These are phyloP conservation scores for Tetraneura akinire DNA, from an alignment of 1,140 invertebrate species.

Conservation along the genomic window DNA sequence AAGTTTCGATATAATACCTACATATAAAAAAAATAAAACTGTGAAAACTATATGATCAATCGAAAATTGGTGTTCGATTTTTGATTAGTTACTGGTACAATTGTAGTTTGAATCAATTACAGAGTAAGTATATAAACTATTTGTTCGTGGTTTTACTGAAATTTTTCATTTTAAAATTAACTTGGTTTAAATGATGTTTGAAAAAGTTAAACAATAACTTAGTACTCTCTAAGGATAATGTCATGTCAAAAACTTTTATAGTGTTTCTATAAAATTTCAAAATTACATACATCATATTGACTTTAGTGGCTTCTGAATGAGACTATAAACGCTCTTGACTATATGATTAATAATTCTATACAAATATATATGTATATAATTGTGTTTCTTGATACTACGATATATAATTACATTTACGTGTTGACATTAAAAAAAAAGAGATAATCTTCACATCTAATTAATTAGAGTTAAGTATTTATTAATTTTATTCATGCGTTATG, in stretches of 20 bases:
- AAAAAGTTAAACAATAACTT: background rate
- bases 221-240: background rate
- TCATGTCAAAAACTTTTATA: background rate
- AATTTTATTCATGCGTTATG: no score
- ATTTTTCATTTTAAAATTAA: background rate
- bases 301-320: no score
- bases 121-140: background rate
- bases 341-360: no score
- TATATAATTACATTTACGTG: background rate
- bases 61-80: no score
- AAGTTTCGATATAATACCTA: background rate
- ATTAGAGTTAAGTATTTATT: no score
- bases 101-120: background rate
- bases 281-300: background rate
- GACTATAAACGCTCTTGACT: background rate
- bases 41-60: background rate
- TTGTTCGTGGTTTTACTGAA: background rate
- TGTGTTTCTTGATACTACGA: background rate
- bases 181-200: background rate
- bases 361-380: slow-evolving; percentile 11
- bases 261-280: background rate
- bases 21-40: background rate
- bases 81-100: no score
- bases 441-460: no score
- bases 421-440: no score